Evolutionary conservation across 2,797 vertebrate species (phyloP).

Genomic region (Aquila chrysaetos): DNA sequence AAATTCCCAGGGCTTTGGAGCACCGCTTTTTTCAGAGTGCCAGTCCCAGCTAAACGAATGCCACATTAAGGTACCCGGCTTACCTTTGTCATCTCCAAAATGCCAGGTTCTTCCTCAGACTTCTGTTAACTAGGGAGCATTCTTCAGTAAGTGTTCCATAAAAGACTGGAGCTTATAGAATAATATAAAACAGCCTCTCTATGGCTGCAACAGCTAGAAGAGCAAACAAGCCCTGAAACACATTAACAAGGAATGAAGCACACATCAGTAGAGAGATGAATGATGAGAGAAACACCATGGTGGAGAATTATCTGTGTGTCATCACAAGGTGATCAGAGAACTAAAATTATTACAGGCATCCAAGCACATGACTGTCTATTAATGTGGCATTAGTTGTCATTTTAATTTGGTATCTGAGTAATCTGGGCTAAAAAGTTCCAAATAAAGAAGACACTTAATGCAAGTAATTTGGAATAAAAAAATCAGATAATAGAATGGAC

Average conservation of each 20-base stretch:
- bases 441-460: background rate
- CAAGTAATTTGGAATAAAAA: background rate
- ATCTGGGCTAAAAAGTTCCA: background rate
- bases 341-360: background rate
- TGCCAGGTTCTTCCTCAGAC: background rate
- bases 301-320: background rate
- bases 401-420: background rate
- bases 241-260: background rate
- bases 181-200: background rate
- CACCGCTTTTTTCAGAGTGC: background rate
- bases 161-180: background rate
- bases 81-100: accelerated
- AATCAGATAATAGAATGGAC: background rate
- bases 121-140: background rate
- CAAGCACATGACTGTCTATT: background rate
- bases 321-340: background rate
- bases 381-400: background rate
- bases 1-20: background rate
- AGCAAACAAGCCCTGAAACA: background rate
- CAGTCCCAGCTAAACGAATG: background rate
- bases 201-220: background rate
- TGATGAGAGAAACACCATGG: background rate
- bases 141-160: background rate
- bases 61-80: accelerated
- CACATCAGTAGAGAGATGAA: background rate